phyloP scores from a whole-genome alignment of 2,113 vertebrate species.

The Lepisosteus oculatus region DNA sequence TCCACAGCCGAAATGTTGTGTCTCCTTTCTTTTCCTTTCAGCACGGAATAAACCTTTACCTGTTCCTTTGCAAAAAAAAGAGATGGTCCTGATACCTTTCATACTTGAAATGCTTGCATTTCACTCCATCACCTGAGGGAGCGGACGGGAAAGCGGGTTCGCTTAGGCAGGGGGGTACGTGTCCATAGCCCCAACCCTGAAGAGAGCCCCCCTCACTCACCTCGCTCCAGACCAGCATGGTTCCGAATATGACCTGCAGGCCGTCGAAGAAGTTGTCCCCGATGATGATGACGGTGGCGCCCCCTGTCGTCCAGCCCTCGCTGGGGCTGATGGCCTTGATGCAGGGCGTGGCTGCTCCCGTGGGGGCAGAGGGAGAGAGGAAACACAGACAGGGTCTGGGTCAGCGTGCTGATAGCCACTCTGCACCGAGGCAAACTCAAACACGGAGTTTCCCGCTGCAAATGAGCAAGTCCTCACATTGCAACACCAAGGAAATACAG shows the following conservation, averaged over 20 bases:
- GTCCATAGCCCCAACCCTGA: neutral
- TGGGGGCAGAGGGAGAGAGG: constrained; percentile 7
- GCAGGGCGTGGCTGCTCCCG: constrained; percentile 89
- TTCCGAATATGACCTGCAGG: constrained; percentile 97
- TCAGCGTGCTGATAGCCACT: neutral
- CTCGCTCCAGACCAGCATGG: constrained; percentile 98
- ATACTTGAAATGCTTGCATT: constrained; percentile 60
- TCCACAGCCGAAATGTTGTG: no score
- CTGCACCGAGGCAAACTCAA: no score
- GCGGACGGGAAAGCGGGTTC: neutral
- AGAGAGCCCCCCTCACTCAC: constrained; percentile 60
- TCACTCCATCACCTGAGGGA: neutral
- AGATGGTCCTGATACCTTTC: constrained; percentile 49
- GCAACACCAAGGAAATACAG: no score
- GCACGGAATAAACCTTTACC: no score
- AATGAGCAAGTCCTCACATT: no score
- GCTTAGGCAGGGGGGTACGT: no score
- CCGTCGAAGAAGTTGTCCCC: constrained; percentile 98
- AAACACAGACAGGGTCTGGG: neutral
- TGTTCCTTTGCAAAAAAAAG: constrained; percentile 56
- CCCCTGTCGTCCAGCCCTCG: constrained; percentile 97
- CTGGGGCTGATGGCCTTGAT: constrained; percentile 99
- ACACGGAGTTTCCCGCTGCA: no score
- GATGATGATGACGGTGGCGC: constrained; percentile 96
- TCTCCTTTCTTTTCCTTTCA: no score